Base-by-base conservation (phyloP, 1,140 invertebrate species). In the Xylocopa sonorina region DNA sequence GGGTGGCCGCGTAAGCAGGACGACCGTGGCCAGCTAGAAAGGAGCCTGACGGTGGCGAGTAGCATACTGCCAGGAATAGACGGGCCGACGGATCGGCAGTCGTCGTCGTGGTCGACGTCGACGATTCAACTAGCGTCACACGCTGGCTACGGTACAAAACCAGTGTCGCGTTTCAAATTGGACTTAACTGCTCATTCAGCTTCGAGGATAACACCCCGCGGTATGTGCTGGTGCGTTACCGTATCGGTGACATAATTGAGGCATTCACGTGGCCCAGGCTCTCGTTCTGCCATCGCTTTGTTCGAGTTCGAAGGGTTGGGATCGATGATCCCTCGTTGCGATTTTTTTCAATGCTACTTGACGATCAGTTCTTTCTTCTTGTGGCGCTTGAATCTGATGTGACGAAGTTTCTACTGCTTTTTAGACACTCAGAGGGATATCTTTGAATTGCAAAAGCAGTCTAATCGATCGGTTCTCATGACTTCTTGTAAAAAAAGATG, bases 41-140 rank as follows among this genome's bases (percentile, higher is more conserved):
- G 86, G 79, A 88, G 77, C 89, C 86, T 89, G 86, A 88, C 89
- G 87, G 77, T 85, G 87, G 84, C 89, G 78, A 86, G 85, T 81
- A 89, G 78, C 77, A 86, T 76, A 92, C 91, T 92, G 91, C 91
- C 90, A 91, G 90, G 91, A 92, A 92, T 92, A 92, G 89, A 90
- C 86, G 80, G 87, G 84, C 87, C 86, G 87, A 87, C 82, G 71
- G 82, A 87, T 86, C 86, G 75, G 85, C 87, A 83, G 81, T 87
- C 80, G 75, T 78, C 50, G 29, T 32, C 55, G 55, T 32, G 34
- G 62, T 14, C 41, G 24, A 85, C 85, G 84, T 88, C 89, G 89
- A 90, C 88, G 88, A 85, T 79, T 85, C 84, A 81, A 85, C 79
- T 86, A 69, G 64, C 69, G 67, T 74, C 24, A 29, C 62, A 66